A percentile compares a stretch with the other conserved stretches of the same genome.
These are phyloP conservation scores for Dryobates pubescens DNA, from an alignment of 2,797 vertebrate species.

Conservation along the genomic window DNA sequence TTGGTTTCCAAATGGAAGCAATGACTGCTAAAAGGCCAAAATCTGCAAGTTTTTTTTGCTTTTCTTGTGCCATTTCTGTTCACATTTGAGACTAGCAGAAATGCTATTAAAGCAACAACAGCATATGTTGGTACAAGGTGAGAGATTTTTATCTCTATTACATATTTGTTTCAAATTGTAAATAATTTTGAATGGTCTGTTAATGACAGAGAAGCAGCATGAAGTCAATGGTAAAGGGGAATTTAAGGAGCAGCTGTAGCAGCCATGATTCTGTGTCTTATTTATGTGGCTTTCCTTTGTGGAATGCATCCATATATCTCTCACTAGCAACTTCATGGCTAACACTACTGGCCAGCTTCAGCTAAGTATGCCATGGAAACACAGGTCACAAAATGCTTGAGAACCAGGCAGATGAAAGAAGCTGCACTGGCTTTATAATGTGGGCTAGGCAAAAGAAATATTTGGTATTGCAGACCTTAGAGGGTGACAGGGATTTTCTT, in stretches of 20 bases:
- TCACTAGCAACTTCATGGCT: neutral
- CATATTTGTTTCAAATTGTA: neutral
- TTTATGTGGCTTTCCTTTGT: neutral
- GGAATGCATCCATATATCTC: rapidly evolving
- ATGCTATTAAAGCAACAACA: neutral
- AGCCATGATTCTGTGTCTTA: neutral
- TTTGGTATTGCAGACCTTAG: neutral
- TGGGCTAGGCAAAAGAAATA: neutral
- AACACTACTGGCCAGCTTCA: neutral
- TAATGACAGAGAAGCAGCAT: neutral
- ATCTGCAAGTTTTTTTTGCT: neutral
- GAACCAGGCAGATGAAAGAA: neutral
- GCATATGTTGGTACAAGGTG: neutral
- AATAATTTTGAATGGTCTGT: neutral
- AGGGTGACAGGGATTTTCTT: neutral
- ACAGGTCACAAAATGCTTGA: neutral
- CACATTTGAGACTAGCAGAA: neutral
- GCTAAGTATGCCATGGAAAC: neutral
- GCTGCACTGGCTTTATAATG: neutral
- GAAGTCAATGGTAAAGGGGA: neutral
- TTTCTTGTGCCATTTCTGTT: neutral
- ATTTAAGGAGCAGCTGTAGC: neutral
- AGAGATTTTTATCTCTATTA: neutral
- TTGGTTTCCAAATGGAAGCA: neutral
- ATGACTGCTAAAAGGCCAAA: neutral